These are phyloP conservation scores for Athene cunicularia DNA, from an alignment of 2,113 vertebrate species.

Conservation along the genomic window DNA sequence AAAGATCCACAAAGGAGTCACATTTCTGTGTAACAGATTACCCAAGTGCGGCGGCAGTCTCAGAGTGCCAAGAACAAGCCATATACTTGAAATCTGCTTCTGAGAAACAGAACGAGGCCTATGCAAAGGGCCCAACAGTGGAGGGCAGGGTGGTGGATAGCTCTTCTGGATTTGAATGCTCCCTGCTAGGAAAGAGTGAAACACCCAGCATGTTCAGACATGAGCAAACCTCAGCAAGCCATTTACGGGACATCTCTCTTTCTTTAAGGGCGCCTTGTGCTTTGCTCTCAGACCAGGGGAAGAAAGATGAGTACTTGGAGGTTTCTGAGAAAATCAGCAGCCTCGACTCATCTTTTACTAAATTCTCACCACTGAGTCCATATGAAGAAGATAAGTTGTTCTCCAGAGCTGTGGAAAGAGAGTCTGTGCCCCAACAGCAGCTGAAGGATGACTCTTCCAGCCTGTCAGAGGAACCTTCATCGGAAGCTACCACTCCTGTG, in stretches of 20 bases:
- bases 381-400: conserved; percentile 78
- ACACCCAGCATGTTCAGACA: conserved; percentile 49
- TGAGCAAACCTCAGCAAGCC: conserved; percentile 62
- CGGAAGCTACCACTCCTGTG: conserved; percentile 73
- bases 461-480: conserved; percentile 75
- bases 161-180: conserved; percentile 78
- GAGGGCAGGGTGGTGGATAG: conserved; percentile 72
- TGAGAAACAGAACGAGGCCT: not conserved
- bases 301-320: conserved; percentile 90
- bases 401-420: conserved; percentile 44
- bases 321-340: conserved; percentile 84
- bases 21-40: not conserved
- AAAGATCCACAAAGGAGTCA: not conserved
- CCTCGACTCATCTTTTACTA: conserved; percentile 78
- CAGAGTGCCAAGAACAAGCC: not conserved
- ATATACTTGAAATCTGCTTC: not conserved
- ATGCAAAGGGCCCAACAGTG: not conserved
- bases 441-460: conserved; percentile 69
- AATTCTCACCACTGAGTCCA: conserved; percentile 79
- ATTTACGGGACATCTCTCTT: conserved; percentile 79
- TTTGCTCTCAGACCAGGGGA: conserved; percentile 65
- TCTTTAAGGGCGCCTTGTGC: conserved; percentile 63
- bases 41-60: not conserved
- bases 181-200: conserved; percentile 57
- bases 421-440: conserved; percentile 40